Evolutionary conservation across 92 coral and sea anemone species (phyloP), one percentile per base, ranked within the genome.

Genomic region (Ricordea florida): DNA sequence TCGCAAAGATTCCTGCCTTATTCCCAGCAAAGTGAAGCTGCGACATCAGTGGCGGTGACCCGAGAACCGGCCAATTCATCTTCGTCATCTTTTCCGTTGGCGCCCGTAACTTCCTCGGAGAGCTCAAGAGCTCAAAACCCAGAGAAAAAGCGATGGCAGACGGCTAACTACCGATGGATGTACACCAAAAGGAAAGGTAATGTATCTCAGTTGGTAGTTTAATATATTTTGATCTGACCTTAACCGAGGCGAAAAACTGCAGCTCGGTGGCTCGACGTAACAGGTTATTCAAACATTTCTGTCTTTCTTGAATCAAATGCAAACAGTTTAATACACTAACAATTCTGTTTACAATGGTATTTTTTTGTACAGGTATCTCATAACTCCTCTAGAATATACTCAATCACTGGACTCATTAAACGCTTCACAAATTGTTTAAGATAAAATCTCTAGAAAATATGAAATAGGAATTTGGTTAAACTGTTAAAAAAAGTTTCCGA

Each of bases 121-220:
- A 41, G 20, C 32, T 2, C 15, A 10, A 70, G 64, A 21, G 53
- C 64, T 26, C 77, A 70, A 21, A 53, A 38, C 38, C 29, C 15
- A 8, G 99, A 96, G 70, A 96, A 96, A 86, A 96, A 96, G 49
- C 86, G 99, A 7, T 92, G 97, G 97, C 97, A 96, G 31, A 96
- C 99, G 11, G 99, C 99, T 0, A 94, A 96, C 52, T 96, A 72
- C 62, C 97, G 99, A 3, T 96, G 99, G 99, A 96, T 96, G 97
- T 96, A 92, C 50, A 96, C 96, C 21, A 96, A 92, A 15, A 79
- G 99, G 20, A 96, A 96, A 80, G 96, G 99, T 80, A 44, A 42
- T 20, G 21, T n/a, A 57, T 7, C 15, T 38, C 18, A 18, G 57
- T 50, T 23, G 28, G 31, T 50, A 3, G 16, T 8, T 2, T 4